Base-by-base conservation (phyloP, 2,888 invertebrate species). In the Diarsia dahlii region DNA sequence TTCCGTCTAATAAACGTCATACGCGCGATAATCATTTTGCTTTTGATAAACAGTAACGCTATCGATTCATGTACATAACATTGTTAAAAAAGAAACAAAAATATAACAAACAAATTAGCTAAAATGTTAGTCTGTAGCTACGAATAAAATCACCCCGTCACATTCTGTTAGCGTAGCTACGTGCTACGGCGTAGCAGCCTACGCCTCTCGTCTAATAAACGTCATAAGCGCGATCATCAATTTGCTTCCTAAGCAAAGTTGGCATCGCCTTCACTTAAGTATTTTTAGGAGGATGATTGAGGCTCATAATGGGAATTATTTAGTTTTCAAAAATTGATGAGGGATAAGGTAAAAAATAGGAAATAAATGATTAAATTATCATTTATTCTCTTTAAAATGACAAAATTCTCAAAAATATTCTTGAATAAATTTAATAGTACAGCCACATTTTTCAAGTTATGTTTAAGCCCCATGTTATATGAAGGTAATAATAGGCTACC, bases 201-300 rank as follows among this genome's bases (percentile, higher is more conserved):
- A 77, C 70, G 60, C 48, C 8, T 62, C 54, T 50, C 34, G 34
- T 77, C 34, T n/a, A 82, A 76, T 69, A 77, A 82, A 80, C 23
- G 77, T 81, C 78, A 58, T 67, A 78, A 75, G 50, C 50, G 62
- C 50, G 45, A 56, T 78, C 62, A 63, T 81, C 45, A 81, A 81
- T 81, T 67, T 67, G n/a, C 62, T 67, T 52, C 13, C n/a, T 50
- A 62, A 78, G 20, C 20, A 20, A 48, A 34, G 13, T 28, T 81
- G 66, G 45, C 78, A 56, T 54, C 46, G 4, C 62, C 48, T 23
- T 81, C 50, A 52, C 56, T 54, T 50, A 64, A 62, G 78, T 70
- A 71, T n/a, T n/a, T 52, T 12, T 28, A 45, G 28, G 15, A 50
- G 28, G 8, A 74, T 58, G 18, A 74, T 74, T 60, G 39, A 78